Conservation (phyloP, 1,140 invertebrate genomes). For the Listronotus oregonensis region DNA sequence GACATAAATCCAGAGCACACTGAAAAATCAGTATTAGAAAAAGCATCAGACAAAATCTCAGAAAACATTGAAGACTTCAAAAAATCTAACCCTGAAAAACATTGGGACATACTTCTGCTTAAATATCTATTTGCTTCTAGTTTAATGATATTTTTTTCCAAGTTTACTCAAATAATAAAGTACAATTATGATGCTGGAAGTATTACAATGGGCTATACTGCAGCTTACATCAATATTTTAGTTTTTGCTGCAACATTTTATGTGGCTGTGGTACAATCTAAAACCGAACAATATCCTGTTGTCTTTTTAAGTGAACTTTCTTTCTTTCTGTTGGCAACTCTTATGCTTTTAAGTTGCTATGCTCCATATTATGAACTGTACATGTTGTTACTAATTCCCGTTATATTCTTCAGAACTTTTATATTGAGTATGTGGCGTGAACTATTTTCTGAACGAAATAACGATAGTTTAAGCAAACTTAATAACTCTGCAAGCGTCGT, state of each 20-base stretch:
- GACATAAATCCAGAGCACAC: slow-evolving; percentile 23
- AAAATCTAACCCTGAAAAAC: slow-evolving; percentile 18
- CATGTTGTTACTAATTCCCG: slow-evolving; percentile 17
- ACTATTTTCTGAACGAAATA: slow-evolving; percentile 25
- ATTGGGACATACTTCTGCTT: slow-evolving; percentile 35
- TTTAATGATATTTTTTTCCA: slow-evolving; percentile 31
- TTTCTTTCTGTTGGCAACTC: slow-evolving; percentile 14
- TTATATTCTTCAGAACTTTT: slow-evolving; percentile 24
- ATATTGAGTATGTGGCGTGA: slow-evolving; percentile 26
- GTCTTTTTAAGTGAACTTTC: slow-evolving; percentile 16
- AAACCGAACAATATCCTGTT: slow-evolving; percentile 1
- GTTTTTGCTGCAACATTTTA: slow-evolving; percentile 22
- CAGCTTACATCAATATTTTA: slow-evolving; percentile 29
- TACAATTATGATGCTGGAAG: slow-evolving; percentile 22
- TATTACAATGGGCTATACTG: slow-evolving; percentile 29
- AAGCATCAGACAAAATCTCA: slow-evolving; percentile 14
- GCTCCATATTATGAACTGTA: slow-evolving; percentile 28
- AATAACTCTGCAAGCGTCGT: slow-evolving; percentile 17
- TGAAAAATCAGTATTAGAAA: slow-evolving; percentile 19
- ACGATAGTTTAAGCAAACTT: slow-evolving; percentile 15
- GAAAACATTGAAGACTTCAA: slow-evolving; percentile 9
- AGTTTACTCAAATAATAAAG: slow-evolving; percentile 34
- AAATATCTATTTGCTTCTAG: slow-evolving; percentile 30
- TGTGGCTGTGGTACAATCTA: slow-evolving; percentile 1
- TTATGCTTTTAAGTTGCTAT: slow-evolving; percentile 28